These are phyloP conservation scores for Procambarus clarkii DNA, from an alignment of 1,140 invertebrate species.

Conservation along the genomic window DNA sequence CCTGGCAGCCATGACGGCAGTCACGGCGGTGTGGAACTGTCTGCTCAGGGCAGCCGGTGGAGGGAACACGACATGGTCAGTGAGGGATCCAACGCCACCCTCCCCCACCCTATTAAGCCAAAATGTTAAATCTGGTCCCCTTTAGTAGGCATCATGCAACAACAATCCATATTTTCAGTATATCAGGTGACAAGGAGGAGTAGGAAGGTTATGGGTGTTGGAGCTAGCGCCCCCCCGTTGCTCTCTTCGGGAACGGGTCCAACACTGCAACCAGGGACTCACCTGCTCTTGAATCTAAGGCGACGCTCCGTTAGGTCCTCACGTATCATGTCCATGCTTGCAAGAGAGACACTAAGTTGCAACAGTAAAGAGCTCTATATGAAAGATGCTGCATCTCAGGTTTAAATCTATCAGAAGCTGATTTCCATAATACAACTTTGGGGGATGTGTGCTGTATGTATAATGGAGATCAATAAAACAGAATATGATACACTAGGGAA, in stretches of 20 bases:
- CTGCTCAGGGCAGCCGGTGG: conserved; percentile 45
- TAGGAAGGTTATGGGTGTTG: not conserved
- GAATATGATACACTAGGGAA: not conserved
- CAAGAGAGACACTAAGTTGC: conserved; percentile 62
- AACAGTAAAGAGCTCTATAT: conserved; percentile 12
- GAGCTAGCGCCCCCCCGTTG: not conserved
- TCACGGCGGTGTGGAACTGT: conserved; percentile 67
- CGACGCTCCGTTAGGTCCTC: conserved; percentile 69
- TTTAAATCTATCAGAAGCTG: not conserved
- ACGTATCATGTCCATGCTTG: conserved; percentile 71
- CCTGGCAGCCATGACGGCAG: conserved; percentile 67
- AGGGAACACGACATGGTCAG: conserved; percentile 53
- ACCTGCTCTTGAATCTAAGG: conserved; percentile 71
- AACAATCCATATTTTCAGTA: conserved; percentile 49
- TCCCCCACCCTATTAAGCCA: conserved; percentile 55
- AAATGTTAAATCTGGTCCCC: conserved; percentile 23
- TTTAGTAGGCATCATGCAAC: conserved; percentile 39
- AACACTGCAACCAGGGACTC: conserved; percentile 24
- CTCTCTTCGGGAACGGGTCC: not conserved
- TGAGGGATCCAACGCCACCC: conserved; percentile 45
- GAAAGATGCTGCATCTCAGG: not conserved
- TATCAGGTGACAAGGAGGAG: conserved; percentile 41
- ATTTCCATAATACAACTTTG: not conserved
- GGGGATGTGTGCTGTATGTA: not conserved
- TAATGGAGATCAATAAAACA: not conserved